Percentiles rank a stretch among this genome's conserved stretches.
These are phyloP conservation scores for Trilocha varians DNA, from an alignment of 2,888 invertebrate genomes.

Conservation along the genomic window DNA sequence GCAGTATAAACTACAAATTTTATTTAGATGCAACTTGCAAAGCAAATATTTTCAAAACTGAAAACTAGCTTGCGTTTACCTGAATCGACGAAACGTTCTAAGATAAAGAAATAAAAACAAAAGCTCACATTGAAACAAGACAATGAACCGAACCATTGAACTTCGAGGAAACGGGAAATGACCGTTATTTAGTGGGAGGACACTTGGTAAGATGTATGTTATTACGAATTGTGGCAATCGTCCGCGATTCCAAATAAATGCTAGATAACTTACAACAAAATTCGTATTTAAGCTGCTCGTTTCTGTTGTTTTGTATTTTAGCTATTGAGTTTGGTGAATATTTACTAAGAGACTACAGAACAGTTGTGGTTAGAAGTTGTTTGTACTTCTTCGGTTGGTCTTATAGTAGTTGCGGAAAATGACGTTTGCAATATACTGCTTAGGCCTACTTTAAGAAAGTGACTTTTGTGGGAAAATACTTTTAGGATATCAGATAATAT, in stretches of 20 bases:
- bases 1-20: too few relatives aligned
- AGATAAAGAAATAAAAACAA: slow-evolving; percentile 13
- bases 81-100: neutral
- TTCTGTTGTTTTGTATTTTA: neutral
- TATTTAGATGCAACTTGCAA: too few relatives aligned
- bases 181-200: slow-evolving; percentile 14
- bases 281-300: neutral
- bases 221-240: neutral
- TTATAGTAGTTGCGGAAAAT: too few relatives aligned
- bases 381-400: too few relatives aligned
- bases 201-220: slow-evolving; percentile 6
- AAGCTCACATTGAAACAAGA: slow-evolving; percentile 15
- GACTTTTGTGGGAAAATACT: too few relatives aligned
- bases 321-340: neutral
- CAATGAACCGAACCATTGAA: slow-evolving; percentile 22
- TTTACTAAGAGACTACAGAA: neutral
- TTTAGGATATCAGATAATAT: too few relatives aligned
- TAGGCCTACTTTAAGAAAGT: too few relatives aligned
- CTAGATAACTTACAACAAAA: neutral
- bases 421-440: too few relatives aligned
- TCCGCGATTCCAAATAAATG: neutral
- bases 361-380: too few relatives aligned
- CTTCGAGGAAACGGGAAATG: slow-evolving; percentile 20
- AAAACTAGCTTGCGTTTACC: neutral
- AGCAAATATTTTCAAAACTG: too few relatives aligned